Percentiles rank a stretch among this genome's conserved stretches.
These are phyloP conservation scores for Cephus pulcher DNA, from an alignment of 2,888 invertebrate species.

Conservation along the genomic window DNA sequence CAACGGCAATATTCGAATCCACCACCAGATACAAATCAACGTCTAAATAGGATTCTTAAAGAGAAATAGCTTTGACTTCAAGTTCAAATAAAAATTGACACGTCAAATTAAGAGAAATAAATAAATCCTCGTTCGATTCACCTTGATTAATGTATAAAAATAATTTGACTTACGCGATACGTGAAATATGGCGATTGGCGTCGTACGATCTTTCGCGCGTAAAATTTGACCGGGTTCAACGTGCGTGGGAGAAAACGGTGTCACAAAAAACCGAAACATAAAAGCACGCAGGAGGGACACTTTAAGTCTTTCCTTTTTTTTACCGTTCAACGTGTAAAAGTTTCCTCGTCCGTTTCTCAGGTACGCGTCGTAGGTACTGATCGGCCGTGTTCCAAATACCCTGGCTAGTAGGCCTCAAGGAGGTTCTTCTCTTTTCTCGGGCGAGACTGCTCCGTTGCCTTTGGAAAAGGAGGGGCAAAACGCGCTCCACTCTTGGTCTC, in stretches of 20 bases:
- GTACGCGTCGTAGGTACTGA: constrained; percentile 54
- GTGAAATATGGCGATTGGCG: background rate
- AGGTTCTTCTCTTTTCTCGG: constrained; percentile 48
- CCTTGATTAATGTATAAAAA: background rate
- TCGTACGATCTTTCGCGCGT: background rate
- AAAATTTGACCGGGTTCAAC: background rate
- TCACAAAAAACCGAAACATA: background rate
- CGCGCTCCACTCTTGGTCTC: constrained; percentile 31
- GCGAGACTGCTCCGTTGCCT: constrained; percentile 23
- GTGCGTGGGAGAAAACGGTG: background rate
- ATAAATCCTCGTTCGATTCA: background rate
- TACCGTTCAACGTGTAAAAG: background rate
- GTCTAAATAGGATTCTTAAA: background rate
- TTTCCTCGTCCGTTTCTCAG: constrained; percentile 33
- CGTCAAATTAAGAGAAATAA: background rate
- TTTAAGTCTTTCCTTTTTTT: background rate
- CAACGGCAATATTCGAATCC: background rate
- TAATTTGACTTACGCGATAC: background rate
- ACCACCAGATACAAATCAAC: background rate
- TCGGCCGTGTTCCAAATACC: constrained; percentile 50
- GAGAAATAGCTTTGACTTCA: background rate
- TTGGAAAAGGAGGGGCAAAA: constrained; percentile 32
- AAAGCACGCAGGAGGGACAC: background rate
- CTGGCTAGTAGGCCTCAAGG: constrained; percentile 39
- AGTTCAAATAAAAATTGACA: background rate